These are phyloP conservation scores for Phyllotis vaccarum DNA, from an alignment of 2,797 vertebrate species.

Conservation along the genomic window DNA sequence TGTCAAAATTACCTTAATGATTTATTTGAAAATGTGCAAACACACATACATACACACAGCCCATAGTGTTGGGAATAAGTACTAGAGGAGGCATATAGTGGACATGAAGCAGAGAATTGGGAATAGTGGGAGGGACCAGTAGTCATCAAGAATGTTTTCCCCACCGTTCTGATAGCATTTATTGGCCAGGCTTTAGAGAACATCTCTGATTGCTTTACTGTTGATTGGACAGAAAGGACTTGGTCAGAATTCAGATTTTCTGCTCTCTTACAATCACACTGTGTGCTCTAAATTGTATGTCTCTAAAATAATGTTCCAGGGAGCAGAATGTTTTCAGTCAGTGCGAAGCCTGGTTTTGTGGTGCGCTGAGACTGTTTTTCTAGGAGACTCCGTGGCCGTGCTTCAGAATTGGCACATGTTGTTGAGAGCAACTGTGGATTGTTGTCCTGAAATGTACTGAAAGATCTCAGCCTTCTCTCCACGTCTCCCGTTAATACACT, in stretches of 20 bases:
- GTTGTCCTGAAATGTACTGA: background rate
- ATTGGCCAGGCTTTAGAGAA: background rate
- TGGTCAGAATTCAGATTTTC: slow-evolving; percentile 42
- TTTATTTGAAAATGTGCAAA: background rate
- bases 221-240: background rate
- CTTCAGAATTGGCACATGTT: background rate
- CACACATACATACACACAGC: background rate
- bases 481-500: background rate
- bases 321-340: slow-evolving; percentile 44
- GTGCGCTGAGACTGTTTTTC: slow-evolving; percentile 14
- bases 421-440: slow-evolving; percentile 1
- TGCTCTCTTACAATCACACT: background rate
- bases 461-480: background rate
- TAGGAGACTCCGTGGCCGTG: background rate
- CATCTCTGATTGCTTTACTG: background rate
- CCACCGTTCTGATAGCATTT: background rate
- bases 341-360: background rate
- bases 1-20: background rate
- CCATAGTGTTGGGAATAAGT: background rate
- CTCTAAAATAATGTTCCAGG: slow-evolving; percentile 43
- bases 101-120: background rate
- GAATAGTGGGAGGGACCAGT: background rate
- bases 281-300: no score
- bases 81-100: background rate
- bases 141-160: background rate